These are phyloP conservation scores for Chloropsis hardwickii DNA, from an alignment of 2,113 vertebrate genomes.

Conservation along the genomic window DNA sequence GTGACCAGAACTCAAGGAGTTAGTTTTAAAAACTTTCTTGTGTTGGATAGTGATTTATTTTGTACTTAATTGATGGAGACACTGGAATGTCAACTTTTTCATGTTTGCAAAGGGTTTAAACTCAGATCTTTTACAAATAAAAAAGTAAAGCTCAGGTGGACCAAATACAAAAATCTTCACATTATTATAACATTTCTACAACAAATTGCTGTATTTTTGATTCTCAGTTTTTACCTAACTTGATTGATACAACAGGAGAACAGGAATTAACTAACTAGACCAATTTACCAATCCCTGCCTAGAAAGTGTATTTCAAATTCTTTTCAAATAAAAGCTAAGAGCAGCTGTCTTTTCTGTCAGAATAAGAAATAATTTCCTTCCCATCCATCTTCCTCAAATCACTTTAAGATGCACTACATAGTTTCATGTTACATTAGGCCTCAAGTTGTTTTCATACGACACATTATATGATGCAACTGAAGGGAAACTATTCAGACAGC, in stretches of 20 bases:
- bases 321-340: conserved; percentile 42
- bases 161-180: conserved; percentile 26
- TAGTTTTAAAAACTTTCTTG: conserved; percentile 63
- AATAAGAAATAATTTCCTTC: conserved; percentile 60
- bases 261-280: neutral
- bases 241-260: neutral
- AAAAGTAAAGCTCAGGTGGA: conserved; percentile 61
- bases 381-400: conserved; percentile 68
- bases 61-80: conserved; percentile 22
- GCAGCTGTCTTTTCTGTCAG: conserved; percentile 44
- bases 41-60: conserved; percentile 63
- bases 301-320: neutral
- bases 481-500: conserved; percentile 66
- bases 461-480: conserved; percentile 65
- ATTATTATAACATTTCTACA: neutral
- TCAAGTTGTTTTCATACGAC: conserved; percentile 62
- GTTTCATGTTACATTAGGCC: conserved; percentile 51
- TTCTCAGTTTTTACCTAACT: neutral
- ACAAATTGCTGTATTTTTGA: neutral
- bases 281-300: neutral
- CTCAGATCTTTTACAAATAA: conserved; percentile 45
- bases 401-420: conserved; percentile 22
- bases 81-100: conserved; percentile 67
- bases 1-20: conserved; percentile 71
- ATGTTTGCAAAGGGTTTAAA: conserved; percentile 60